Evolutionary conservation across 2,888 invertebrate genomes (phyloP).

Genomic region (Gymnoscelis rufifasciata): DNA sequence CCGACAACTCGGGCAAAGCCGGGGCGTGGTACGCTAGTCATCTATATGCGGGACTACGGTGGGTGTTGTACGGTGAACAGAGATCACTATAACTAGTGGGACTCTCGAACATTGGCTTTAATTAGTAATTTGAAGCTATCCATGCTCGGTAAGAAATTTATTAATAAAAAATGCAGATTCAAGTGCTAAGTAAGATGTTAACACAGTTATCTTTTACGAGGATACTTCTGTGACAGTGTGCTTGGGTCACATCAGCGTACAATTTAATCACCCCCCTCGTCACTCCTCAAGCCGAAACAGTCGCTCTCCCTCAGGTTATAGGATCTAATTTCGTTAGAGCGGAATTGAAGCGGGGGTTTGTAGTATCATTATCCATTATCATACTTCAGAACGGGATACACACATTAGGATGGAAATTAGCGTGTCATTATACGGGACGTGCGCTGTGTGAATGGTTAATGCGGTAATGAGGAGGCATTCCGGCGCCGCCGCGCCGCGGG

Average conservation of each 20-base stretch:
- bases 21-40: too few relatives aligned
- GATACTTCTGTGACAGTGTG: conserved; percentile 2
- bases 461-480: conserved; percentile 27
- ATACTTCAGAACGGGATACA: conserved; percentile 30
- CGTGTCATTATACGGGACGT: conserved; percentile 27
- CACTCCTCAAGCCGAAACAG: conserved; percentile 4
- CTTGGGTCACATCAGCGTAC: conserved; percentile 18
- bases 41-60: too few relatives aligned
- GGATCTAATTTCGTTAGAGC: conserved; percentile 4
- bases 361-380: conserved; percentile 29
- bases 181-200: neutral
- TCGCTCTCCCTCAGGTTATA: neutral
- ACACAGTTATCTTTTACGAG: conserved; percentile 3
- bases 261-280: conserved; percentile 20
- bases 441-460: conserved; percentile 28
- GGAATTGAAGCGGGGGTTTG: conserved; percentile 18
- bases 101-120: too few relatives aligned
- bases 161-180: neutral
- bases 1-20: too few relatives aligned
- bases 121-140: too few relatives aligned
- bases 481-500: too few relatives aligned
- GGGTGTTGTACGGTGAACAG: too few relatives aligned
- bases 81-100: too few relatives aligned
- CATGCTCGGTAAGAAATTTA: too few relatives aligned
- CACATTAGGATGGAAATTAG: conserved; percentile 32